phyloP scores from a whole-genome alignment of 2,113 vertebrate species.

The Pygoscelis antarcticus region DNA sequence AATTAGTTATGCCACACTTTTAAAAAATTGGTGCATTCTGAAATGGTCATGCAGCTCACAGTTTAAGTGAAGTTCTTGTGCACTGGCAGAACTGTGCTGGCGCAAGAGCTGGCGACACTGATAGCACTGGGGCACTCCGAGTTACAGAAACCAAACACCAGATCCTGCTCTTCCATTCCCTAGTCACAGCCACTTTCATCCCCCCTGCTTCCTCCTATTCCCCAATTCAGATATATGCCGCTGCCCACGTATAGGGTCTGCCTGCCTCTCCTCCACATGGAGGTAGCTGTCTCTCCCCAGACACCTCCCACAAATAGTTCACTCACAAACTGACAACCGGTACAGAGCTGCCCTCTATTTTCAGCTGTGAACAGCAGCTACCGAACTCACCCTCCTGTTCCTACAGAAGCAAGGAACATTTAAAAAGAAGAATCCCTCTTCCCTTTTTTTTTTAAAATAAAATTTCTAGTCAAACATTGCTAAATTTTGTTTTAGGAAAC shows the following conservation, averaged over 20 bases:
- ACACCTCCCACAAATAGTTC: rapidly evolving
- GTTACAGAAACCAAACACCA: not conserved
- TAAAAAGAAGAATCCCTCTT: not conserved
- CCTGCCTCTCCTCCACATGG: not conserved
- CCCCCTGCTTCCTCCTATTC: not conserved
- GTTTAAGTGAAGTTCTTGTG: not conserved
- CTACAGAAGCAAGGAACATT: not conserved
- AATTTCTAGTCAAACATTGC: not conserved
- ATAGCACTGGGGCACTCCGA: not conserved
- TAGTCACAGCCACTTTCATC: not conserved
- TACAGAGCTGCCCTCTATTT: not conserved
- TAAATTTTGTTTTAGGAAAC: not conserved
- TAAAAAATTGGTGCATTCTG: not conserved
- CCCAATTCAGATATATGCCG: rapidly evolving
- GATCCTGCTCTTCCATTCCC: not conserved
- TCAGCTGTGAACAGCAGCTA: not conserved
- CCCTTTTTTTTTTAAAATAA: not conserved
- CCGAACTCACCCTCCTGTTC: not conserved
- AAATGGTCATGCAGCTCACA: not conserved
- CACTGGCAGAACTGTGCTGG: not conserved
- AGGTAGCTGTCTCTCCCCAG: rapidly evolving
- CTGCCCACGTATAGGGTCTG: rapidly evolving
- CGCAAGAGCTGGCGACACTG: not conserved
- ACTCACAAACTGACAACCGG: not conserved
- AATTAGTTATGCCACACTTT: not conserved